Evolutionary conservation across 2,797 vertebrate species (phyloP).

Genomic region (Pteronotus mesoamericanus): DNA sequence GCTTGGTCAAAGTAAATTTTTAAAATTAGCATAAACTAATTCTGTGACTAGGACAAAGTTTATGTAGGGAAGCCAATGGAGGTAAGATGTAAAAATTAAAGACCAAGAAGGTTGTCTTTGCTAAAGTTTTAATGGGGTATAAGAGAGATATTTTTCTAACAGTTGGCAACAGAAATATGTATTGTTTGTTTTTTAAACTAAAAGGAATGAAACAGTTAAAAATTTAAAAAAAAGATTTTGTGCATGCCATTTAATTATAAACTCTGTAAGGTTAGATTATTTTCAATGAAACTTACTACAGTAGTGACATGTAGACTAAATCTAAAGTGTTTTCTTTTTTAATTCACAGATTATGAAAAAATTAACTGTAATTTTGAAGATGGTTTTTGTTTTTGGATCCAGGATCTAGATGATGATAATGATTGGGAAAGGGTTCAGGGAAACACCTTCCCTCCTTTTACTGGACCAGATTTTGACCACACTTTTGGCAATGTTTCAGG

Average conservation of each 20-base stretch:
- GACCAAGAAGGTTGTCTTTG: not conserved
- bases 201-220: not conserved
- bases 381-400: slow-evolving; percentile 91
- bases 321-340: not conserved
- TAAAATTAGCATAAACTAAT: not conserved
- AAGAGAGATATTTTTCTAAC: not conserved
- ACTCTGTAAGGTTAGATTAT: not conserved
- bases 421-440: slow-evolving; percentile 86
- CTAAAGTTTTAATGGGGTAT: not conserved
- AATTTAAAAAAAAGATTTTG: not conserved
- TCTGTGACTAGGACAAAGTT: not conserved
- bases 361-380: slow-evolving; percentile 90
- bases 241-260: not conserved
- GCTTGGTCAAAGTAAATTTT: not conserved
- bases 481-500: slow-evolving; percentile 90
- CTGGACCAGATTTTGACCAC: slow-evolving; percentile 91
- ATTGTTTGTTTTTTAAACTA: not conserved
- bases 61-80: not conserved
- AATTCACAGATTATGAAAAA: slow-evolving; percentile 82
- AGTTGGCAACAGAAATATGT: not conserved
- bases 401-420: slow-evolving; percentile 81
- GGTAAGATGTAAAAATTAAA: not conserved
- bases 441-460: slow-evolving; percentile 77
- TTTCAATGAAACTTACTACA: not conserved
- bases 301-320: not conserved